Evolutionary conservation across 2,888 invertebrate species (phyloP).

Genomic region (Ferrisia virgata): DNA sequence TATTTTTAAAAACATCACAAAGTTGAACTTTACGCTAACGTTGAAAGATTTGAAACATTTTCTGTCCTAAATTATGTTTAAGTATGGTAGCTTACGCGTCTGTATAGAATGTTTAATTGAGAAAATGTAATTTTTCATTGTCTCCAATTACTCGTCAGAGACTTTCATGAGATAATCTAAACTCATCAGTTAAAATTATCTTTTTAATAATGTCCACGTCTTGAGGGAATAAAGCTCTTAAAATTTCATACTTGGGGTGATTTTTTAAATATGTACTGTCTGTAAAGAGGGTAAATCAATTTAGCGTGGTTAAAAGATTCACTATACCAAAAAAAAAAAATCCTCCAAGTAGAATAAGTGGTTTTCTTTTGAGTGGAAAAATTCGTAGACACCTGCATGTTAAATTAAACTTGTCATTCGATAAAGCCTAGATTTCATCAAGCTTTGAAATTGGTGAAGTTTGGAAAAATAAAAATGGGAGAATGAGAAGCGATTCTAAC

Average conservation of each 20-base stretch:
- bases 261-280: not conserved
- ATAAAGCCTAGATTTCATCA: conserved; percentile 30
- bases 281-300: not conserved
- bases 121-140: not conserved
- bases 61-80: no score
- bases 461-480: not conserved
- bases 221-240: not conserved
- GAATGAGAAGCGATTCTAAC: not conserved
- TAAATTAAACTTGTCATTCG: conserved; percentile 15
- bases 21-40: not conserved
- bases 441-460: not conserved
- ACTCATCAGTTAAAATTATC: not conserved
- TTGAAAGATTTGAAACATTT: not conserved
- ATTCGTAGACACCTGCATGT: not conserved
- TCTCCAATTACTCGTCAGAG: not conserved
- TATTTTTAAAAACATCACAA: not conserved
- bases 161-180: not conserved
- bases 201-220: not conserved
- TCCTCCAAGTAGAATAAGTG: not conserved
- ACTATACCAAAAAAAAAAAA: not conserved
- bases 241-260: not conserved
- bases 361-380: not conserved
- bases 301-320: not conserved
- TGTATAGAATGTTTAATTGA: not conserved
- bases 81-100: no score